Conservation (phyloP, 2,797 vertebrate genomes). For the Serranus cabrilla region DNA sequence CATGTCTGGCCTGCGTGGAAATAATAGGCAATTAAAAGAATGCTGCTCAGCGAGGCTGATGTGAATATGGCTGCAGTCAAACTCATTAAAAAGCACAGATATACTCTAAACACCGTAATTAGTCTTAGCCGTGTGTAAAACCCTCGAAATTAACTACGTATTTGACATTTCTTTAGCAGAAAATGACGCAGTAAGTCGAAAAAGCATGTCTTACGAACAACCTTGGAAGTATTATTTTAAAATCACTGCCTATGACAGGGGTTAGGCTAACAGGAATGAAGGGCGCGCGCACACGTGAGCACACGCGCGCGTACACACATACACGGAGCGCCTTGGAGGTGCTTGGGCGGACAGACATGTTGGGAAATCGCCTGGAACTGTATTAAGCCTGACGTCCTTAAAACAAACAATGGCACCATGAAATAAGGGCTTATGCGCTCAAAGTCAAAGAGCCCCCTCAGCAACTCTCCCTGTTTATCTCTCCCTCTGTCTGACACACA, state of each 20-base stretch:
- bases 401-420: conserved; percentile 85
- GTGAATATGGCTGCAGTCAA: conserved; percentile 55
- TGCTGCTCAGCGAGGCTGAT: conserved; percentile 61
- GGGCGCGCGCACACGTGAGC: conserved; percentile 26
- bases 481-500: conserved; percentile 68
- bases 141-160: neutral
- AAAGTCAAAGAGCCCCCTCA: conserved; percentile 83
- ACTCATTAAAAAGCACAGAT: conserved; percentile 66
- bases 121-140: conserved; percentile 19
- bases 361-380: conserved; percentile 79
- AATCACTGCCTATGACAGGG: conserved; percentile 52
- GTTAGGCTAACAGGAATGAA: conserved; percentile 56
- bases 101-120: conserved; percentile 39
- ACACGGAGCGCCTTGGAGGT: conserved; percentile 78
- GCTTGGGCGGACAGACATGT: conserved; percentile 79
- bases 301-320: conserved; percentile 23
- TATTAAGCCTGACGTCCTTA: conserved; percentile 83
- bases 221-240: conserved; percentile 40
- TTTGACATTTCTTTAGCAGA: neutral
- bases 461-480: conserved; percentile 76
- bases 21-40: conserved; percentile 71
- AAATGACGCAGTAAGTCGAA: neutral
- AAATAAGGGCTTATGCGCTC: conserved; percentile 83
- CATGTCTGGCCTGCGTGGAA: conserved; percentile 37
- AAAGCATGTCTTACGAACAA: conserved; percentile 35